Percentiles rank a stretch among this genome's conserved stretches.
Conservation (phyloP, 2,888 invertebrate genomes). For the Apamea anceps region DNA sequence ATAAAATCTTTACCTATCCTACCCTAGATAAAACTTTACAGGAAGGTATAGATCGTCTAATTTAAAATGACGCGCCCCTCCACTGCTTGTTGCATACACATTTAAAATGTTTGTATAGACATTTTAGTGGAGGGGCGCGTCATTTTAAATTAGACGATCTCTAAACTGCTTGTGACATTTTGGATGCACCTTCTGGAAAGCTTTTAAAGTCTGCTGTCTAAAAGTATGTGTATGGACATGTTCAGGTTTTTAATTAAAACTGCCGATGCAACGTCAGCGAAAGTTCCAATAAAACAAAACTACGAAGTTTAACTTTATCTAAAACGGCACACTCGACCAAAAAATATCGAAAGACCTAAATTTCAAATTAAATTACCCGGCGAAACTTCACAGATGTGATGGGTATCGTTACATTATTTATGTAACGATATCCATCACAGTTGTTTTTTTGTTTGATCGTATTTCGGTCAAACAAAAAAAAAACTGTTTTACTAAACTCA, state of each 20-base stretch:
- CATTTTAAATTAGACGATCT: too few species aligned
- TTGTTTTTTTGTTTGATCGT: too few species aligned
- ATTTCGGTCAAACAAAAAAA: not conserved
- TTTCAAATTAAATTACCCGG: not conserved
- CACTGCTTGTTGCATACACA: too few species aligned
- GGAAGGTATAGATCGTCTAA: not conserved
- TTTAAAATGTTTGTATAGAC: too few species aligned
- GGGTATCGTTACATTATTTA: not conserved
- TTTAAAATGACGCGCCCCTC: too few species aligned
- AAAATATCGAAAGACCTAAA: conserved; percentile 3
- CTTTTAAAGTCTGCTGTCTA: conserved; percentile 7
- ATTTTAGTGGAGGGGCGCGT: too few species aligned
- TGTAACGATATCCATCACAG: too few species aligned
- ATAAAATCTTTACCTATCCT: conserved; percentile 37
- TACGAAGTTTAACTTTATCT: not conserved
- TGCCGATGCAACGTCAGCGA: not conserved
- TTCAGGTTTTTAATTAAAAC: not conserved
- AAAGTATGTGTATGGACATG: not conserved
- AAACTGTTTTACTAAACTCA: not conserved
- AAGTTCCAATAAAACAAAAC: not conserved
- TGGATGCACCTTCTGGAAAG: conserved; percentile 10
- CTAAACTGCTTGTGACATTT: conserved; percentile 24
- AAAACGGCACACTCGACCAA: not conserved
- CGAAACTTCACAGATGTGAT: not conserved
- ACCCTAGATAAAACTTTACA: conserved; percentile 20